Conservation (phyloP, 2,797 vertebrate species). For the Chanos chanos region DNA sequence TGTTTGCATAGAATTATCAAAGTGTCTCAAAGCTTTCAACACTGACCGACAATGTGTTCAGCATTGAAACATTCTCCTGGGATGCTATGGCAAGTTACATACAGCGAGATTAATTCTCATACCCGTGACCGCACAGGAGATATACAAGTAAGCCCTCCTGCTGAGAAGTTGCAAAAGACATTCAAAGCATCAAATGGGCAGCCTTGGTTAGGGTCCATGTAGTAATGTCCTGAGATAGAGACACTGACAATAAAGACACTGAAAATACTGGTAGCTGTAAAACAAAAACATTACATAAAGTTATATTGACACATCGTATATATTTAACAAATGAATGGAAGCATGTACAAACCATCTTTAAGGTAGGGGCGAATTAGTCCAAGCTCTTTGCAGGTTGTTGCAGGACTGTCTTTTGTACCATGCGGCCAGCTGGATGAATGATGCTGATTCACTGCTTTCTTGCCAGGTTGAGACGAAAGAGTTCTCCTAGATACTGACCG, state of each 20-base stretch:
- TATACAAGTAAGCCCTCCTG: slow-evolving; percentile 72
- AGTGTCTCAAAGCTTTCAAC: too few relatives aligned
- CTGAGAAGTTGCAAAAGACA: slow-evolving; percentile 77
- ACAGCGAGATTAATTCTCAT: neutral
- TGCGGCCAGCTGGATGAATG: slow-evolving; percentile 42
- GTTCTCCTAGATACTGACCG: slow-evolving; percentile 24
- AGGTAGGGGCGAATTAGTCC: slow-evolving; percentile 60
- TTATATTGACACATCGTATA: too few relatives aligned
- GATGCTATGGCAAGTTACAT: neutral
- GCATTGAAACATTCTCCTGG: too few relatives aligned
- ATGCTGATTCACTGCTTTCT: too few relatives aligned
- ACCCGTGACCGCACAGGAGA: slow-evolving; percentile 62
- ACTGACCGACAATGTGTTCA: too few relatives aligned
- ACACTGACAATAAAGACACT: neutral
- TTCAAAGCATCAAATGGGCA: slow-evolving; percentile 67
- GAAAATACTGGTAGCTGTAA: neutral
- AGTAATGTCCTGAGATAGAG: slow-evolving; percentile 64
- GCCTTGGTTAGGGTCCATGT: slow-evolving; percentile 77
- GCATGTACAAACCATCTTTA: slow-evolving; percentile 57
- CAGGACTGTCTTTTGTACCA: slow-evolving; percentile 67
- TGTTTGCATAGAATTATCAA: too few relatives aligned
- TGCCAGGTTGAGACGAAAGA: slow-evolving; percentile 14
- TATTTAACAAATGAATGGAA: neutral
- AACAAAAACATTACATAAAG: too few relatives aligned
- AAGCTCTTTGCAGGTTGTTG: slow-evolving; percentile 69